phyloP scores from a whole-genome alignment of 2,888 invertebrate species.

The Archaeoteleia sp. region DNA sequence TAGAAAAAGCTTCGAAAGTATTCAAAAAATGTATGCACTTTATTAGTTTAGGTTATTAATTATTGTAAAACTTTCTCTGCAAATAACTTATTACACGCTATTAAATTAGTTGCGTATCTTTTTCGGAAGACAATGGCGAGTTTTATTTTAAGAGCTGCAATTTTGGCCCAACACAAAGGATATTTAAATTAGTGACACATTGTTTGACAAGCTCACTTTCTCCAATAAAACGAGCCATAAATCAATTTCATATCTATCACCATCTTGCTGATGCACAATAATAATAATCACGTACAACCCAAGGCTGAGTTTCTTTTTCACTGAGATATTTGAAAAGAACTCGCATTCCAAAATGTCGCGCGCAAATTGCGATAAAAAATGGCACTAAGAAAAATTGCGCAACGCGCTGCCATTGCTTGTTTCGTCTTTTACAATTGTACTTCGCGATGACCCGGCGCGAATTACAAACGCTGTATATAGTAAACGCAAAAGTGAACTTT shows the following conservation, averaged over 20 bases:
- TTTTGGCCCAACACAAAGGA: slow-evolving; percentile 29
- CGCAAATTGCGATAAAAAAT: slow-evolving; percentile 20
- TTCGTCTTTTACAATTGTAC: too few relatives aligned
- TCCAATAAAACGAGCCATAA: slow-evolving; percentile 45
- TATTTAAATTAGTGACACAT: slow-evolving; percentile 45
- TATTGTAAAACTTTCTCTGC: too few relatives aligned
- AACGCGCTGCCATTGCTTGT: too few relatives aligned
- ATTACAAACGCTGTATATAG: too few relatives aligned
- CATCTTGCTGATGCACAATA: slow-evolving; percentile 42
- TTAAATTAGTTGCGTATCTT: too few relatives aligned
- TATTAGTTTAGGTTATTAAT: too few relatives aligned
- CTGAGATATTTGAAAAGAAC: slow-evolving; percentile 43
- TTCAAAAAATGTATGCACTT: too few relatives aligned
- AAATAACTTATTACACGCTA: too few relatives aligned
- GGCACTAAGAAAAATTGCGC: slow-evolving; percentile 14
- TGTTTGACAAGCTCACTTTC: slow-evolving; percentile 50
- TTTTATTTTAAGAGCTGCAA: too few relatives aligned
- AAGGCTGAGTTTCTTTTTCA: slow-evolving; percentile 45
- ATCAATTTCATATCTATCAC: slow-evolving; percentile 50
- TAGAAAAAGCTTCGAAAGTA: too few relatives aligned
- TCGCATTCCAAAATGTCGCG: slow-evolving; percentile 31
- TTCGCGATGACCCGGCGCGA: too few relatives aligned
- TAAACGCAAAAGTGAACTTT: slow-evolving; percentile 31
- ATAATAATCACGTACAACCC: slow-evolving; percentile 41
- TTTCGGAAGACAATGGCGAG: too few relatives aligned